Evolutionary conservation across 2,113 vertebrate species (phyloP), one percentile per base, ranked within the genome.

Genomic region (Montifringilla adamsi): DNA sequence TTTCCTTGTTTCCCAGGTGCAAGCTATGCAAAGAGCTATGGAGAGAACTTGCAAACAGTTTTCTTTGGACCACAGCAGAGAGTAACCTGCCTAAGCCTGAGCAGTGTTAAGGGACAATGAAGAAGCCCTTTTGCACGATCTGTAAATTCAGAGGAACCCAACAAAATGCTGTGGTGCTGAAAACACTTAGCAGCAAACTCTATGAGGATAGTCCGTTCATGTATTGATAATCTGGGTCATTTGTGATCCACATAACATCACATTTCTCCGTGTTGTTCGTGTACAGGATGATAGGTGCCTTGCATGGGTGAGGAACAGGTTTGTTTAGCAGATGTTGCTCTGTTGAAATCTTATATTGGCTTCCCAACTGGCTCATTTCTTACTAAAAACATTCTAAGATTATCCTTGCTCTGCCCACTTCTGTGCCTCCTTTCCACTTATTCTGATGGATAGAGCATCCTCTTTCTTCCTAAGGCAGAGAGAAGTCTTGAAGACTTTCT

Each of bases 191-290:
- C 21, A 89, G 28, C 22, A 77, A 73, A 64, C 2, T 41, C 23
- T 43, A 1, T 63, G 62, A 35, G 46, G 11, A 11, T 20, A 47
- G 18, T 33, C 35, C 6, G 5, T 43, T 75, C 12, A 10, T 37
- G 20, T 31, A n/a, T 19, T 67, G n/a, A 58, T 50, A 75, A 44
- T 5, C 30, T 41, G 43, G 43, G 33, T 44, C 2, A 21, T 59
- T 44, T 80, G 19, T 55, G 39, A 53, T 7, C 33, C 13, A 6
- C 13, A 14, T 16, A 27, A n/a, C 17, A 28, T 26, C 52, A 20
- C n/a, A 30, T 33, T 86, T 81, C 30, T 67, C 85, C 13, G 10
- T 1, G 1, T 35, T 88, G 26, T 37, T 79, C 0, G 0, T 33
- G 35, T 74, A 64, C 10, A 30, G 41, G 23, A 43, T 35, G 23